Percentiles rank a stretch among this genome's conserved stretches.
Evolutionary conservation across 2,888 invertebrate genomes (phyloP).

Genomic region (Syrphus vitripennis): DNA sequence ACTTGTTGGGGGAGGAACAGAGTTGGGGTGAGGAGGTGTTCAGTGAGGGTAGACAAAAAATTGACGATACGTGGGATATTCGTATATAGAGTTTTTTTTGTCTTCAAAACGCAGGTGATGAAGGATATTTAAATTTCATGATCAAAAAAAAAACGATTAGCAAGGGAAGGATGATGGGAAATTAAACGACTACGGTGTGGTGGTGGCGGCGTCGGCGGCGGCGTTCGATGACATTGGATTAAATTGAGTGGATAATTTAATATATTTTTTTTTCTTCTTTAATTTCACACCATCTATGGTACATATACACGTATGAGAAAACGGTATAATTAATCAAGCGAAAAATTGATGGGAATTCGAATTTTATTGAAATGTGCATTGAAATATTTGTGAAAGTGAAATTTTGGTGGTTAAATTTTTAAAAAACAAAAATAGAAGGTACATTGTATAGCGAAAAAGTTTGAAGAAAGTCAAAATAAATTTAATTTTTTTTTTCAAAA

Average conservation of each 20-base stretch:
- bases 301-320: background rate
- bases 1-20: background rate
- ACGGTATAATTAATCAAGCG: slow-evolving; percentile 35
- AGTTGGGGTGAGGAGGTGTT: background rate
- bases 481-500: too few species aligned
- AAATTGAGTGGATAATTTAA: slow-evolving; percentile 52
- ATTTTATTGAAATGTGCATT: background rate
- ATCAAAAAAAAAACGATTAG: background rate
- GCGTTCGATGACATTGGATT: slow-evolving; percentile 56
- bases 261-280: slow-evolving; percentile 5
- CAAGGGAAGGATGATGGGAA: slow-evolving; percentile 31
- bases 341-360: slow-evolving; percentile 51
- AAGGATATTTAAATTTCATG: slow-evolving; percentile 10
- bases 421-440: too few species aligned
- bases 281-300: slow-evolving; percentile 1
- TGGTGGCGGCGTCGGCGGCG: background rate
- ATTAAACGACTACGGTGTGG: background rate
- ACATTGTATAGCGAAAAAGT: too few species aligned
- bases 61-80: slow-evolving; percentile 22
- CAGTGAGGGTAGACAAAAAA: background rate
- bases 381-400: background rate
- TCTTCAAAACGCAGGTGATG: slow-evolving; percentile 24
- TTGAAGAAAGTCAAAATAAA: too few species aligned
- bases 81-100: background rate
- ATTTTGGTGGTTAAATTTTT: background rate